Evolutionary conservation across 2,888 invertebrate species (phyloP).

Genomic region (Phorcus lineatus): DNA sequence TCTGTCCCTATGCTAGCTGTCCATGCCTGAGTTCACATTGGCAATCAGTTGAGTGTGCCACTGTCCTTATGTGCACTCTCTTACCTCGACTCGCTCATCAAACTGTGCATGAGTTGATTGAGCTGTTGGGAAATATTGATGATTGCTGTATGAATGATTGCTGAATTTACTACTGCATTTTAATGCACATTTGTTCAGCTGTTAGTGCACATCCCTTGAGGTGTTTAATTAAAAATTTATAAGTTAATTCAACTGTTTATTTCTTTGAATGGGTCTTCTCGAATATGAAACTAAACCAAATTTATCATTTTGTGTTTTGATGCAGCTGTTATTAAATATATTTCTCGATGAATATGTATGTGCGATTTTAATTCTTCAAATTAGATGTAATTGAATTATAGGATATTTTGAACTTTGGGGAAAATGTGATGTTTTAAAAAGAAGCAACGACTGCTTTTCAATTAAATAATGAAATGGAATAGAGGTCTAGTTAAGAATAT

Average conservation of each 20-base stretch:
- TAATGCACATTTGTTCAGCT: neutral
- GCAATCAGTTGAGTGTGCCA: neutral
- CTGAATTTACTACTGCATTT: neutral
- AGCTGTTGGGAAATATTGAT: neutral
- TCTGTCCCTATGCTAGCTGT: neutral
- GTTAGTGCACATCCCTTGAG: neutral
- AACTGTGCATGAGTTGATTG: neutral
- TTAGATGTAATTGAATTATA: too few species aligned
- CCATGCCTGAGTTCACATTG: neutral
- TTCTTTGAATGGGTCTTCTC: too few species aligned
- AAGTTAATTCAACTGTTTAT: neutral
- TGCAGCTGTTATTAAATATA: too few species aligned
- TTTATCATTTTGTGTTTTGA: too few species aligned
- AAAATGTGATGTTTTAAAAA: too few species aligned
- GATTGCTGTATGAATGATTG: neutral
- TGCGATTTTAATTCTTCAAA: too few species aligned
- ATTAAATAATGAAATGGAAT: too few species aligned
- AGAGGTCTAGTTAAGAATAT: too few species aligned
- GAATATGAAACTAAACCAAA: too few species aligned
- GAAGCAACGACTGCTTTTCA: too few species aligned
- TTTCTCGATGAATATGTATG: too few species aligned
- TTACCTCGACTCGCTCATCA: neutral
- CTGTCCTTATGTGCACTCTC: neutral
- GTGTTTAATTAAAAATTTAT: neutral
- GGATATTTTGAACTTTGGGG: too few species aligned